These are phyloP conservation scores for Pygathrix nemaeus DNA, from an alignment of 2,113 vertebrate genomes.

Conservation along the genomic window DNA sequence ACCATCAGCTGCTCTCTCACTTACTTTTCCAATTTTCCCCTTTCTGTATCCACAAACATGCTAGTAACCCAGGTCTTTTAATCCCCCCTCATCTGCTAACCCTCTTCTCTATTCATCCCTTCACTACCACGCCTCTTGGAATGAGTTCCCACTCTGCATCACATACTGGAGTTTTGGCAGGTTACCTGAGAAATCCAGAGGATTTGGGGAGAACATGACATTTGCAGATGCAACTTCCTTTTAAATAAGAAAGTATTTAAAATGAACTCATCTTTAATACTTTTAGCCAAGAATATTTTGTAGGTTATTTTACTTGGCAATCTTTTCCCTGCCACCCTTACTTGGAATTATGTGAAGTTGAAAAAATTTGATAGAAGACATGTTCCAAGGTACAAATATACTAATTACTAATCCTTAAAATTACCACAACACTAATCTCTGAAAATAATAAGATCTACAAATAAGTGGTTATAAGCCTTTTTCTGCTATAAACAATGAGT, in stretches of 20 bases:
- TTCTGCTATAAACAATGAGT: not conserved
- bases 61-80: not conserved
- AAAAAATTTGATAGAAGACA: not conserved
- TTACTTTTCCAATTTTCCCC: not conserved
- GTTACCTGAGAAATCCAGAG: not conserved
- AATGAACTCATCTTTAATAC: not conserved
- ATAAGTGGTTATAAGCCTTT: not conserved
- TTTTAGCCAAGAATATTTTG: not conserved
- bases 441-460: slow-evolving; percentile 14
- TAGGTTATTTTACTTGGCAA: not conserved
- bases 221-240: not conserved
- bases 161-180: not conserved
- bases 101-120: not conserved
- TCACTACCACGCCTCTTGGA: not conserved
- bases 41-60: not conserved
- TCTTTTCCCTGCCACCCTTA: not conserved
- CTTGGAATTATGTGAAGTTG: not conserved
- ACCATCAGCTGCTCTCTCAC: not conserved
- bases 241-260: not conserved
- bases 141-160: not conserved
- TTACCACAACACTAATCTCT: not conserved
- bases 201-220: not conserved
- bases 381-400: not conserved
- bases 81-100: not conserved
- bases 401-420: slow-evolving; percentile 7